Evolutionary conservation across 2,113 vertebrate genomes (phyloP).

Genomic region (Zeus faber): DNA sequence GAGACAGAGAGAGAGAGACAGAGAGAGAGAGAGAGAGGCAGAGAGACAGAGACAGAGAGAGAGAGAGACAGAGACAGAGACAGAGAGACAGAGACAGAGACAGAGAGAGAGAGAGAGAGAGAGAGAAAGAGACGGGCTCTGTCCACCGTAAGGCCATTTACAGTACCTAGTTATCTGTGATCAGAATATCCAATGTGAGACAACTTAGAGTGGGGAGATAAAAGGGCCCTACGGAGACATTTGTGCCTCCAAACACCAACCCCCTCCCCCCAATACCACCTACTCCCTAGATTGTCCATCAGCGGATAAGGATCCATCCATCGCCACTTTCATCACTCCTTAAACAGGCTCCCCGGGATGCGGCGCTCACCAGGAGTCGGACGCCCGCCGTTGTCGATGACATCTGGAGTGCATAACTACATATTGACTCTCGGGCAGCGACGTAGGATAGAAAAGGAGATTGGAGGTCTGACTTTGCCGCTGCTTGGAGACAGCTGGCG

Average conservation of each 20-base stretch:
- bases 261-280: no score
- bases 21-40: no score
- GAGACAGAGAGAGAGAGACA: no score
- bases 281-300: constrained; percentile 37
- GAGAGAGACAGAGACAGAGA: no score
- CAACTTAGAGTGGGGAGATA: constrained; percentile 47
- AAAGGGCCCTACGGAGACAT: constrained; percentile 44
- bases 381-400: constrained; percentile 39
- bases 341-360: constrained; percentile 42
- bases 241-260: constrained; percentile 7
- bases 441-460: constrained; percentile 10
- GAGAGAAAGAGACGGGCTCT: not conserved
- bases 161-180: no score
- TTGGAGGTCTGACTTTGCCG: constrained; percentile 46
- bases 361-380: constrained; percentile 27
- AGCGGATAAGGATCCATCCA: constrained; percentile 28
- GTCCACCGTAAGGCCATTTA: no score
- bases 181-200: no score
- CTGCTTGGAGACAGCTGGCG: constrained; percentile 18
- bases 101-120: no score
- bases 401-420: constrained; percentile 50
- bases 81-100: no score
- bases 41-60: no score
- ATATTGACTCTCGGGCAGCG: constrained; percentile 49
- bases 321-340: constrained; percentile 48